Evolutionary conservation across 37 sponge, comb jelly and placozoan species (phyloP).

Genomic region (Tethya wilhelma): DNA sequence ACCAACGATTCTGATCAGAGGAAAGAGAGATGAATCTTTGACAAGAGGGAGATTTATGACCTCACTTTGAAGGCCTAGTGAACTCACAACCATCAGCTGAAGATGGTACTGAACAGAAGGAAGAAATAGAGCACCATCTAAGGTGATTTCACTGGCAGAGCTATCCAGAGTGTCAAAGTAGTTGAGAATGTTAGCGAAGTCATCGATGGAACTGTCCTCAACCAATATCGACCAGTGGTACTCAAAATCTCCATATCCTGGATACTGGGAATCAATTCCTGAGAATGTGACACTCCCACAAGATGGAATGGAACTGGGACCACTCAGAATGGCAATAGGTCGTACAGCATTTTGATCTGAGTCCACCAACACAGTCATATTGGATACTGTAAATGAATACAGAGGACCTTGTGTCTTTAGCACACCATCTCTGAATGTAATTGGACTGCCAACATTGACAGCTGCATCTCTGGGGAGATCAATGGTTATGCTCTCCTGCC

Average conservation of each 20-base stretch:
- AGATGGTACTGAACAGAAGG: slow-evolving; percentile 37
- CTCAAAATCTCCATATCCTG: slow-evolving; percentile 61
- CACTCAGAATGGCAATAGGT: slow-evolving; percentile 63
- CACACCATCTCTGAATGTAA: slow-evolving; percentile 43
- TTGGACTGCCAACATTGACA: slow-evolving; percentile 26
- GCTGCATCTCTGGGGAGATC: slow-evolving; percentile 42
- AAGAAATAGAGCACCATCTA: slow-evolving; percentile 34
- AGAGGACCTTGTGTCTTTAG: slow-evolving; percentile 16
- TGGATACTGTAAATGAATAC: slow-evolving; percentile 32
- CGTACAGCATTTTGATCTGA: slow-evolving; percentile 10
- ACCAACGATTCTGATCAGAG: slow-evolving; percentile 17
- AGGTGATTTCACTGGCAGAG: slow-evolving; percentile 12
- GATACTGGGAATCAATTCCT: slow-evolving; percentile 51
- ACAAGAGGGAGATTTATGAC: slow-evolving; percentile 1
- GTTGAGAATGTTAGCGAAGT: slow-evolving; percentile 27
- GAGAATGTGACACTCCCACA: slow-evolving; percentile 55
- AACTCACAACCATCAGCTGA: slow-evolving; percentile 57
- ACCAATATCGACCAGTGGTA: slow-evolving; percentile 65
- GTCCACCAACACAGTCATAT: slow-evolving; percentile 27
- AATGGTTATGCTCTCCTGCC: slow-evolving; percentile 22
- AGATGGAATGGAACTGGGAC: slow-evolving; percentile 52
- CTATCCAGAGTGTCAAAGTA: slow-evolving; percentile 26
- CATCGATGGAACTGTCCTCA: slow-evolving; percentile 40
- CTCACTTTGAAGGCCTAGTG: slow-evolving; percentile 44
- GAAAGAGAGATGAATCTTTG: slow-evolving; percentile 8